Evolutionary conservation across 2,888 invertebrate genomes (phyloP), one percentile per base, ranked within the genome.

Genomic region (Drosophila meridionalis): DNA sequence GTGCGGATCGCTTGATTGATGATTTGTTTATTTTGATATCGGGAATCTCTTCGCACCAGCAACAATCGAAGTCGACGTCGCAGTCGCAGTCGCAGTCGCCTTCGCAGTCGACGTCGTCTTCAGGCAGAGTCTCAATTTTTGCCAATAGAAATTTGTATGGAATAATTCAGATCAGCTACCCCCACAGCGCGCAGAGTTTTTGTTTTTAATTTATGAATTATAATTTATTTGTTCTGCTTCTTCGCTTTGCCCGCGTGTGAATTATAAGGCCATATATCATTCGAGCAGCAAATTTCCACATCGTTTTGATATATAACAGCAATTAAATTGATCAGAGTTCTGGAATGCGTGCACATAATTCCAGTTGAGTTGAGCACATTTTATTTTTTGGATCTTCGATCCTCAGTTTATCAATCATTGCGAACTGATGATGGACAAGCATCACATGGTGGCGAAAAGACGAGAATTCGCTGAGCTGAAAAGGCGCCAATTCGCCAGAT

Each of bases 1-100:
- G 12, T 79, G 87, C 73, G 79, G 89, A 86, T 90, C 79, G 74
- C 83, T 78, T 89, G 91, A 89, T 90, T 90, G 90, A 90, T 89
- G 90, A 91, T 90, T 90, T 90, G 90, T 90, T 90, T 90, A 90
- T 90, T 91, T 90, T 88, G 82, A 83, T 86, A 78, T 77, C 76
- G 69, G 73, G 76, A 69, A 84, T 91, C 88, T 78, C 86, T 89
- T 90, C 84, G 78, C 90, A 82, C 91, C 79, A 70, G 55, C 48
- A 55, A 7, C 56, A 65, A 50, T 47, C 64, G 47, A 11, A n/a
- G 59, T 38, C 36, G 34, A 14, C 2, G 30, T 36, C 30, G 58
- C 34, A 2, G 53, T 38, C 38, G 53, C 28, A 4, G 52, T 26
- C 53, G 36, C 7, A 0, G 42, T 20, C 20, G 42, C 1, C 1